phyloP scores from a whole-genome alignment of 2,797 vertebrate genomes.

The Sphaeramia orbicularis region DNA sequence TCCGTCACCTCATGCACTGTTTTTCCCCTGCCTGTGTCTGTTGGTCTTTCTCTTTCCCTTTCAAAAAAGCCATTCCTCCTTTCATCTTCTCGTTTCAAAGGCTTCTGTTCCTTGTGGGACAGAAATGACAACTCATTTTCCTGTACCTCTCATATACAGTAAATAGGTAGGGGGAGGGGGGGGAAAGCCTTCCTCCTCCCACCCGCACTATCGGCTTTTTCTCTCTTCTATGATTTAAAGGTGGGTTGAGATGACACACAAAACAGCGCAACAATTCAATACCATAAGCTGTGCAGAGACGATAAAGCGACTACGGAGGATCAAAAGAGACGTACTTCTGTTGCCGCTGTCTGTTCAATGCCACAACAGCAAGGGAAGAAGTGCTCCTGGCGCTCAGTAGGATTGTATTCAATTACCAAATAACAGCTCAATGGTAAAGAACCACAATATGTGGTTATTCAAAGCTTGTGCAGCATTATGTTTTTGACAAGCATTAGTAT shows the following conservation, averaged over 20 bases:
- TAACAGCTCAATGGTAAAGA: slow-evolving; percentile 56
- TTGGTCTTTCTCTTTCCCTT: slow-evolving; percentile 34
- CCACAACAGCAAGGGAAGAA: slow-evolving; percentile 38
- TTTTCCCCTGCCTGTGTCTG: slow-evolving; percentile 22
- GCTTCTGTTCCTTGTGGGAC: slow-evolving; percentile 63
- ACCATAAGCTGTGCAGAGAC: slow-evolving; percentile 67
- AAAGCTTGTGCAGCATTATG: slow-evolving; percentile 30
- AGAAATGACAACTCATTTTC: slow-evolving; percentile 68
- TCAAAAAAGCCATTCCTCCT: slow-evolving; percentile 58
- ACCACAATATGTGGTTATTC: slow-evolving; percentile 47
- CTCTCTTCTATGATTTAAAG: slow-evolving; percentile 47
- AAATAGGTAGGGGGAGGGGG: slow-evolving; percentile 37
- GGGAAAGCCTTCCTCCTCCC: slow-evolving; percentile 41
- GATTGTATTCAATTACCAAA: slow-evolving; percentile 70
- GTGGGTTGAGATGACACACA: slow-evolving; percentile 58
- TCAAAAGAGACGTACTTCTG: slow-evolving; percentile 67
- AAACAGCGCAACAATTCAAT: slow-evolving; percentile 61
- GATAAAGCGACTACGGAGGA: slow-evolving; percentile 67
- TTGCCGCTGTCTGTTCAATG: slow-evolving; percentile 59
- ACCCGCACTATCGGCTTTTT: slow-evolving; percentile 61
- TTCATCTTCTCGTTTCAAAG: slow-evolving; percentile 79
- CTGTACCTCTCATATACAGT: slow-evolving; percentile 67
- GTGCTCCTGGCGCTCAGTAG: slow-evolving; percentile 41
- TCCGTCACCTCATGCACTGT: slow-evolving; percentile 54
- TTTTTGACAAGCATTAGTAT: slow-evolving; percentile 42